Base-by-base conservation (phyloP, 2,888 invertebrate genomes). In the Seira sanloemensis region DNA sequence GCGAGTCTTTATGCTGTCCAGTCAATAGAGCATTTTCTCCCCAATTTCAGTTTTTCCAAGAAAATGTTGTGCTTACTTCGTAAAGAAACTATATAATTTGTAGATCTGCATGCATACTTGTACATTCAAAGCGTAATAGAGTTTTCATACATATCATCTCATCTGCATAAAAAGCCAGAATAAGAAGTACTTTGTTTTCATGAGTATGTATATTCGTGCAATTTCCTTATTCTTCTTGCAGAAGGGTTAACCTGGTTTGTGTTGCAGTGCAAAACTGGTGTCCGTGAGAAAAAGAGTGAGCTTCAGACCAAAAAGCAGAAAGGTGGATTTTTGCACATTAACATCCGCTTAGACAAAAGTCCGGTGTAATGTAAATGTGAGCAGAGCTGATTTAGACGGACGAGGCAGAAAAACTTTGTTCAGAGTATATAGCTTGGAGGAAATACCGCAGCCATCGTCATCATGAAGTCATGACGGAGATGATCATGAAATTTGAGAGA, bases 181-280 rank as follows among this genome's bases (percentile, higher is more conserved):
- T 7, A 37, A 37, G 37, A 7, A 4, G 37, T 7, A 37, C 5
- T 37, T 37, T 4, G 37, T 37, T 37, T 37, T 37, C 37, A 37
- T 37, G 37, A 37, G 4, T 71, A 73, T 72, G 73, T 77, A 62
- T 73, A 72, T 82, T 37, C 9, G 76, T 67, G 82, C 77, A 72
- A 77, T 82, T 82, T 82, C 82, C 82, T 77, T 77, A 72, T 82
- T 71, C 54, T 54, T 65, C 26, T 58, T 62, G 12, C 21, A 21
- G 37, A 25, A 81, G 81, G 71, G 69, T 81, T 81, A 81, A 82
- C 82, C 72, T 82, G 82, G 73, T 77, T 77, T 37, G 4, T 37
- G 5, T 37, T 82, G 82, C 77, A 82, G 82, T 82, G 71, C 69
- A 69, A 82, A 82, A 73, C 54, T 82, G 66, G 82, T 82, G 58